Percentiles rank a stretch among this genome's conserved stretches.
Evolutionary conservation across 2,888 invertebrate genomes (phyloP).

Genomic region (Molanna angustata): DNA sequence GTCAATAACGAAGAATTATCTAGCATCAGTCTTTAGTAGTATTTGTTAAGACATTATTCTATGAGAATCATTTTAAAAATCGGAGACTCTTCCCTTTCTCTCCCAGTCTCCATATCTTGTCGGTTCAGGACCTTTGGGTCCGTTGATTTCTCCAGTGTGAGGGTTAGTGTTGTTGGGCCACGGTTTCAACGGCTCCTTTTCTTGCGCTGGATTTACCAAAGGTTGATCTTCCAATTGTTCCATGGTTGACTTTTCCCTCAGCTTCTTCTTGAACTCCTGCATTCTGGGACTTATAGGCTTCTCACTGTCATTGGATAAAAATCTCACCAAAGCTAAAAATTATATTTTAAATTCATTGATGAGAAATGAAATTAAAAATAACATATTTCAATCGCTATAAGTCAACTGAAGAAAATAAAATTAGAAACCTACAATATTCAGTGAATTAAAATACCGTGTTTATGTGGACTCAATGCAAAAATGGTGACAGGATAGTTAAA

Average conservation of each 20-base stretch:
- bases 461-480: too few species aligned
- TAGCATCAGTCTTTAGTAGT: too few species aligned
- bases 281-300: conserved; percentile 53
- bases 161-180: conserved; percentile 91
- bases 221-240: conserved; percentile 76
- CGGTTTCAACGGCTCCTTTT: conserved; percentile 77
- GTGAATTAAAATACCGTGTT: too few species aligned
- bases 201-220: conserved; percentile 68
- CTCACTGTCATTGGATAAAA: conserved; percentile 30
- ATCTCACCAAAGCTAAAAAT: conserved; percentile 14
- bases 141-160: conserved; percentile 90
- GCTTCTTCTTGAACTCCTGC: conserved; percentile 71
- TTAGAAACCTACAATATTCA: too few species aligned
- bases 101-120: conserved; percentile 99
- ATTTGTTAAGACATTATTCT: too few species aligned
- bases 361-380: too few species aligned
- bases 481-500: too few species aligned
- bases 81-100: conserved; percentile 92
- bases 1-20: too few species aligned
- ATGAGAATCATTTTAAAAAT: too few species aligned
- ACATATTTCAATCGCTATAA: too few species aligned
- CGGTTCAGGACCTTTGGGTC: conserved; percentile 96
- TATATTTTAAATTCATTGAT: too few species aligned
- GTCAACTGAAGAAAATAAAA: too few species aligned
- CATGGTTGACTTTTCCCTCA: conserved; percentile 65